Percentiles rank a stretch among this genome's conserved stretches.
These are phyloP conservation scores for Lasioglossum calceatum DNA, from an alignment of 2,888 invertebrate genomes.

Conservation along the genomic window DNA sequence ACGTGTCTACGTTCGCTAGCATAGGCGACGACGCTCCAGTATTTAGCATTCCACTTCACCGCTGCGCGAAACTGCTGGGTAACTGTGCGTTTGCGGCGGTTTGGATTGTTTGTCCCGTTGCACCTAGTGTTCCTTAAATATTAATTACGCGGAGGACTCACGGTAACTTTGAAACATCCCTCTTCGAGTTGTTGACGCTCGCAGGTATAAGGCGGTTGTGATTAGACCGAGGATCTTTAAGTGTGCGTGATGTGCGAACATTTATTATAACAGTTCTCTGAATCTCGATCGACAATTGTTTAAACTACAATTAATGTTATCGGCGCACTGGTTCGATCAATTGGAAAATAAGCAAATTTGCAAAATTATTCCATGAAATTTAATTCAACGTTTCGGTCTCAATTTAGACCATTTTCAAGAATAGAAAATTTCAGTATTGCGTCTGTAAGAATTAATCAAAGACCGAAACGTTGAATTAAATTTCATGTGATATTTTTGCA, in stretches of 20 bases:
- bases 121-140: neutral
- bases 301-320: no score
- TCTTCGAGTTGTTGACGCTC: neutral
- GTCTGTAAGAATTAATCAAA: no score
- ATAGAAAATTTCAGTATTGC: no score
- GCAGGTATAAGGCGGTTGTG: conserved; percentile 36
- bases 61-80: neutral
- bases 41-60: conserved; percentile 1
- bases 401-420: no score
- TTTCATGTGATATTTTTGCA: no score
- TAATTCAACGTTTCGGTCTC: no score
- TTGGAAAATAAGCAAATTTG: no score
- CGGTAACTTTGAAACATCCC: neutral
- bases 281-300: no score
- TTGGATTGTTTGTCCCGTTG: neutral
- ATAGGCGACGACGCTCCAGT: neutral
- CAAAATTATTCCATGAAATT: no score
- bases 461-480: no score
- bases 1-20: neutral
- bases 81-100: conserved; percentile 1
- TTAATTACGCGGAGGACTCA: neutral
- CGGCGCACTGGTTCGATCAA: no score
- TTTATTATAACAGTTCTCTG: neutral
- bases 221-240: neutral
- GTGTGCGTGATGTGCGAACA: neutral